Conservation (phyloP, 2,888 invertebrate species). For the Sminthurinus aureus region DNA sequence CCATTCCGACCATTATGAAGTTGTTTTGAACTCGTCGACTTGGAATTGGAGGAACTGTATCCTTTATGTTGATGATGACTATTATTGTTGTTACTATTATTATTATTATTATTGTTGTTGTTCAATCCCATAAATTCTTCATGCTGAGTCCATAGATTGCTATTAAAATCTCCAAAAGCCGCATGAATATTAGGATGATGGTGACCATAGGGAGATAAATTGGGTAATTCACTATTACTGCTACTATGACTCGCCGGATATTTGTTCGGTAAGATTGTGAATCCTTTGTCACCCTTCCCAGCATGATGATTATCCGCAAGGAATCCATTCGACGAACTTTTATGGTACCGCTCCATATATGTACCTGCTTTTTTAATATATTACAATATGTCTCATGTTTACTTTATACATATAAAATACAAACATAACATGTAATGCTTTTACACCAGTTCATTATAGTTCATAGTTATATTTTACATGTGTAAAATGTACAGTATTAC, state of each 20-base stretch:
- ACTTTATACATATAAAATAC: conserved; percentile 7
- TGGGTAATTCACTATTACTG: conserved; percentile 24
- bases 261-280: conserved; percentile 36
- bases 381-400: not conserved
- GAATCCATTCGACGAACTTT: conserved; percentile 34
- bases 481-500: not conserved
- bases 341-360: conserved; percentile 40
- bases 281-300: conserved; percentile 38
- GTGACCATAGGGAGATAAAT: conserved; percentile 25
- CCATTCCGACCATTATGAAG: conserved; percentile 4
- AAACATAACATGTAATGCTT: not conserved
- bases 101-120: conserved; percentile 33
- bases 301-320: conserved; percentile 18
- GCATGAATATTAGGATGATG: conserved; percentile 29
- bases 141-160: conserved; percentile 36
- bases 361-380: conserved; percentile 23
- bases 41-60: not conserved
- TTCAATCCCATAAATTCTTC: conserved; percentile 39
- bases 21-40: not conserved
- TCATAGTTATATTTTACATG: not conserved
- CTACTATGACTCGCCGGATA: conserved; percentile 32
- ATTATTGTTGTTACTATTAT: not conserved
- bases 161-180: conserved; percentile 35
- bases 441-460: not conserved
- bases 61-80: not conserved